Conservation (phyloP, 2,797 vertebrate species). For the Otolemur crassicaudatus region DNA sequence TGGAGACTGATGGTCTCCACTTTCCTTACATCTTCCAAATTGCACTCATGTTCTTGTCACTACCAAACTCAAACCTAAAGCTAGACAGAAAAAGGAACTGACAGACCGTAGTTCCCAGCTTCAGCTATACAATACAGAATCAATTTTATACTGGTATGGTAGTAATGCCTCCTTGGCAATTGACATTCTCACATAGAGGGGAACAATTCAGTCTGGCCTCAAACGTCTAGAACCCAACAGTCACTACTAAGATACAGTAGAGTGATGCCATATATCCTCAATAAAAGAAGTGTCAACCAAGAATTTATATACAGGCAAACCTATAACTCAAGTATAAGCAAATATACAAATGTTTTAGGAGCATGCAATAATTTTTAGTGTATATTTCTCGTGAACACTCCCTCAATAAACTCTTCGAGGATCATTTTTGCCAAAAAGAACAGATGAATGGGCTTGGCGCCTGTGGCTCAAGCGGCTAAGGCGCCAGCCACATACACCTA, state of each 20-base stretch:
- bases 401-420: neutral
- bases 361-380: neutral
- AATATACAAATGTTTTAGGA: neutral
- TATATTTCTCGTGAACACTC: neutral
- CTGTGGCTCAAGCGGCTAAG: too few relatives aligned
- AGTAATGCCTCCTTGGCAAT: neutral
- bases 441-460: too few relatives aligned
- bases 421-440: slow-evolving; percentile 26
- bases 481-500: too few relatives aligned
- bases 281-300: neutral
- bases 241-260: neutral
- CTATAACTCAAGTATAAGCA: neutral
- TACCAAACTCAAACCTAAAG: neutral
- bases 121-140: neutral
- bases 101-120: neutral
- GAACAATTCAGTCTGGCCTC: neutral
- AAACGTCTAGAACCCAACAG: neutral
- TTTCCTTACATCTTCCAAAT: neutral
- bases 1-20: neutral
- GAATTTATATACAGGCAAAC: neutral
- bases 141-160: neutral
- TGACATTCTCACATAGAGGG: neutral
- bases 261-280: neutral
- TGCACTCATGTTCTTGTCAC: neutral
- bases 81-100: neutral